Base-by-base conservation (phyloP, 2,888 invertebrate genomes). In the Petrolisthes cinctipes region DNA sequence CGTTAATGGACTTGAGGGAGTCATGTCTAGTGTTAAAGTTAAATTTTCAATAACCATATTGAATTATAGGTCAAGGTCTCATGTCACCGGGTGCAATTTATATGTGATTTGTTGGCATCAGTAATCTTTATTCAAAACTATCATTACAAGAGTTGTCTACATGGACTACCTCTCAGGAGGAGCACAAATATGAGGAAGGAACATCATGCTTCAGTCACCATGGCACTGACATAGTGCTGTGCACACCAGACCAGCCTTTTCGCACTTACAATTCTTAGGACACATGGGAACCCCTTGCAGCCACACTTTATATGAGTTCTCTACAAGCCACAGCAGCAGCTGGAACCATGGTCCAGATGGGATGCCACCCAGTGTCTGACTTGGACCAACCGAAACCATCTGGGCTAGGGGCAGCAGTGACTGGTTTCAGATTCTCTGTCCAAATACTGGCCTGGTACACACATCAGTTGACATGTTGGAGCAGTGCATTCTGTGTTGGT, bases 381-480 rank as follows among this genome's bases (percentile, higher is more conserved):
- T 73, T 83, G 73, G 71, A 20, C 73, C 83, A 83, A 54, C 83
- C 75, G 37, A 54, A 83, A 73, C n/a, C n/a, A n/a, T n/a, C n/a
- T n/a, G n/a, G n/a, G n/a, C n/a, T n/a, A n/a, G n/a, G n/a, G n/a
- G n/a, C n/a, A n/a, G n/a, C n/a, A n/a, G n/a, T n/a, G n/a, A n/a
- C n/a, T n/a, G n/a, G n/a, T n/a, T n/a, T n/a, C n/a, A n/a, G n/a
- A n/a, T n/a, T n/a, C n/a, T n/a, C n/a, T n/a, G n/a, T n/a, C n/a
- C n/a, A n/a, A n/a, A n/a, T n/a, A n/a, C n/a, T n/a, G n/a, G n/a
- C n/a, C n/a, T n/a, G n/a, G n/a, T n/a, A n/a, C n/a, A n/a, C 56
- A 56, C 20, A 51, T 54, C 83, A 20, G 73, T 56, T 83, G 53
- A 73, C 73, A 83, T 73, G 83, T 71, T 83, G 83, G 53, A 83